Base-by-base conservation (phyloP, 2,113 vertebrate species). In the Nibea coibor region DNA sequence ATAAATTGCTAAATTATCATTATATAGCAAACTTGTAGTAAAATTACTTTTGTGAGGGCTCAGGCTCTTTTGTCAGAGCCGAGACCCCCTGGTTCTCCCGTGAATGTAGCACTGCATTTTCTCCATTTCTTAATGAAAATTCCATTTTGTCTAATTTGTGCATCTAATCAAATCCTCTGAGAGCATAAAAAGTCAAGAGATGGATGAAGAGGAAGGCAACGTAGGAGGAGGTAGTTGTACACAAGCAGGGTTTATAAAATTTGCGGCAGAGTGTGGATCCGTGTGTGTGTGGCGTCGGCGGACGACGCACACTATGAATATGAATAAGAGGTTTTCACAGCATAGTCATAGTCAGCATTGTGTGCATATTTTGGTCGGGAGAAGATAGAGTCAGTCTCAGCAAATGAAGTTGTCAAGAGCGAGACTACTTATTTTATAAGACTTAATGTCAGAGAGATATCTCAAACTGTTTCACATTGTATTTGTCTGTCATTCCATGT, bases 81-180 rank as follows among this genome's bases (percentile, higher is more conserved):
- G 59, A 48, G 39, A 24, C 57, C 56, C 24, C 10, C 10, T 64
- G 53, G 59, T 68, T 62, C 16, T 53, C 9, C 15, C 64, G 56
- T 48, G 47, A 78, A 57, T 79, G n/a, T 10, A 57, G 31, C 17
- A 12, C 8, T 8, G 26, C 26, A 65, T 80, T 48, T 54, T 66
- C n/a, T n/a, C n/a, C 39, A 16, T 65, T 87, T 85, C 57, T 73
- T 82, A 89, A 89, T 78, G 42, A 80, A 82, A 85, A 84, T 72
- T 82, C 24, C 7, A 80, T 75, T 91, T 79, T 39, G 77, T 75
- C 39, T 86, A 77, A 86, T 90, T 82, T 81, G 65, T 56, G 67
- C 31, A 51, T 83, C 71, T 82, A 75, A 84, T 88, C 77, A 84
- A 87, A 81, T 77, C 81, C 61, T 83, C 67, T 7, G 68, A 48